Evolutionary conservation across 2,888 invertebrate species (phyloP).

Genomic region (Eupelmus urozonus): DNA sequence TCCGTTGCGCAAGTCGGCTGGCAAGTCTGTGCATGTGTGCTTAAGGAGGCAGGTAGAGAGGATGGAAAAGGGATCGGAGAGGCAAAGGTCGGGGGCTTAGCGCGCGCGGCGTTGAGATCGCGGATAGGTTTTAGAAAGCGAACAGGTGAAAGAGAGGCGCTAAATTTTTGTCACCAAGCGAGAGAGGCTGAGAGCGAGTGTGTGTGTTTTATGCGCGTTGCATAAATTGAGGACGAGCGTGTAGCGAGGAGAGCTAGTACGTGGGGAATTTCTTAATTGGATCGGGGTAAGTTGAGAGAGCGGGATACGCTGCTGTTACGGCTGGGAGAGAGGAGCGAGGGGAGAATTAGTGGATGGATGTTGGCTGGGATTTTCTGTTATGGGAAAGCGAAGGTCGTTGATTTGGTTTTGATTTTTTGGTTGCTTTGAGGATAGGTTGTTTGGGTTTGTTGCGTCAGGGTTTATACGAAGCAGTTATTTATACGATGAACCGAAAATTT

Average conservation of each 20-base stretch:
- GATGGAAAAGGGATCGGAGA: conserved; percentile 2
- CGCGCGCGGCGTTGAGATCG: not conserved
- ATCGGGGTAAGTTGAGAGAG: not conserved
- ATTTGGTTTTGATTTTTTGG: too few relatives aligned
- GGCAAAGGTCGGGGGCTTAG: too few relatives aligned
- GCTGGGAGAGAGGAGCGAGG: too few relatives aligned
- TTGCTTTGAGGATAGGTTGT: too few relatives aligned
- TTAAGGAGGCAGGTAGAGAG: not conserved
- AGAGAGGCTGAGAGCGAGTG: not conserved
- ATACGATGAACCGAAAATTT: too few relatives aligned
- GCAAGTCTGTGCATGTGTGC: too few relatives aligned
- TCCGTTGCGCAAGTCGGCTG: not conserved
- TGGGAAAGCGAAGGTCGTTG: too few relatives aligned
- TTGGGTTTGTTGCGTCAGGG: too few relatives aligned
- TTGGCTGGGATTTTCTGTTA: too few relatives aligned
- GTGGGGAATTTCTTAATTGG: conserved; percentile 24
- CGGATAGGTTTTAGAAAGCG: conserved; percentile 35
- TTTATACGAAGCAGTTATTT: too few relatives aligned
- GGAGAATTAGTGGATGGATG: too few relatives aligned
- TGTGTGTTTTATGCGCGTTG: conserved; percentile 10
- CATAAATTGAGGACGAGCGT: conserved; percentile 34
- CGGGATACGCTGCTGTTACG: too few relatives aligned
- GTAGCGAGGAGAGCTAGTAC: not conserved
- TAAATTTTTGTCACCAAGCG: conserved; percentile 40
- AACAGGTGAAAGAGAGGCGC: conserved; percentile 52